phyloP scores from a whole-genome alignment of 2,113 vertebrate genomes.

The Cavia aperea region DNA sequence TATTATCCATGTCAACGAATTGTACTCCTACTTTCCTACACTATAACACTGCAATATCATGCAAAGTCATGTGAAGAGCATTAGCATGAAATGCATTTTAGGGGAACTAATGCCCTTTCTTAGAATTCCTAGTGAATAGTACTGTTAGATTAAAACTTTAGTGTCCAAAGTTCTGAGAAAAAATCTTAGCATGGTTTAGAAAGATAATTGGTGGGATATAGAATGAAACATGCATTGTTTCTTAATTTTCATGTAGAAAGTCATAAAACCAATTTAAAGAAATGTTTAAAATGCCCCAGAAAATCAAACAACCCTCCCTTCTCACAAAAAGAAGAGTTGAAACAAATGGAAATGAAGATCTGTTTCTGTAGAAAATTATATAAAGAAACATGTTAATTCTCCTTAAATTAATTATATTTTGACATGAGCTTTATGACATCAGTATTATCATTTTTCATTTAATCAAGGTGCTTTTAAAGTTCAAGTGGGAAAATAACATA shows the following conservation, averaged over 20 bases:
- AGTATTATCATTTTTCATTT: background rate
- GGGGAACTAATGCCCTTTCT: background rate
- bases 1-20: too few species aligned
- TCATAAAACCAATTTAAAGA: background rate
- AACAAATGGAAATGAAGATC: background rate
- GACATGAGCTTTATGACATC: background rate
- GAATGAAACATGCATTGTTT: background rate
- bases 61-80: background rate
- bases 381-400: background rate
- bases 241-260: background rate
- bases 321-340: background rate
- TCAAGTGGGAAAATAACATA: background rate
- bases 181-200: background rate
- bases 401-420: background rate
- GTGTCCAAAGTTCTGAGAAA: background rate
- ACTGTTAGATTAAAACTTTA: background rate
- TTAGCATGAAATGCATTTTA: background rate
- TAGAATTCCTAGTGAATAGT: background rate
- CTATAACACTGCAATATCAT: background rate
- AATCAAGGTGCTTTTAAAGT: background rate
- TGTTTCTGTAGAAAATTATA: background rate
- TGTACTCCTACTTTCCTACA: background rate
- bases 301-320: background rate
- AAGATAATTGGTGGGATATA: background rate
- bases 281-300: background rate